A percentile compares a stretch with the other conserved stretches of the same genome.
These are phyloP conservation scores for Babylonia areolata DNA, from an alignment of 1,140 invertebrate genomes.

Conservation along the genomic window DNA sequence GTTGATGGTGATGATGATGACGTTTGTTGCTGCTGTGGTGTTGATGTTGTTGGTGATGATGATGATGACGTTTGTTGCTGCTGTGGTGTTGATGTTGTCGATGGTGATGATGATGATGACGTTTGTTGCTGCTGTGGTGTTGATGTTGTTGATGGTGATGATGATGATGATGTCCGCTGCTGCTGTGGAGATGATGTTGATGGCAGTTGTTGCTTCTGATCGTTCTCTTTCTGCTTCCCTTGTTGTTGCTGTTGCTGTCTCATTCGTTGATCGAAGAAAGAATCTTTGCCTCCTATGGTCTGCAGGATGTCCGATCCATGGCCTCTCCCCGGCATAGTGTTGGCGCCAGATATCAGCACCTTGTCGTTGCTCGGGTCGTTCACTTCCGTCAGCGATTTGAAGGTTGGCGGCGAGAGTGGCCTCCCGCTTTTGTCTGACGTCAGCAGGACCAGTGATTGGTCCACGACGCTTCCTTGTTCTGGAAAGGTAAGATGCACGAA, in stretches of 20 bases:
- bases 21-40: not conserved
- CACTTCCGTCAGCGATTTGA: not conserved
- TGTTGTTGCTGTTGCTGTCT: not conserved
- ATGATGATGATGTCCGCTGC: not conserved
- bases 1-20: not conserved
- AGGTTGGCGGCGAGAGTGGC: conserved; percentile 9
- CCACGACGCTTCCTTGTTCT: not conserved
- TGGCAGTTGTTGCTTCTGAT: not conserved
- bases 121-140: not conserved
- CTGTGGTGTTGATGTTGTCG: not conserved
- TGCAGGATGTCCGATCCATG: not conserved
- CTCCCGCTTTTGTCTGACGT: conserved; percentile 3
- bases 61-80: not conserved
- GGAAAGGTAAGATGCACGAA: not conserved
- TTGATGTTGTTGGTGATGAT: not conserved
- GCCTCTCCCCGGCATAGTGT: not conserved
- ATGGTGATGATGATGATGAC: not conserved
- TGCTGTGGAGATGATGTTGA: not conserved
- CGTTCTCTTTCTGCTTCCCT: not conserved
- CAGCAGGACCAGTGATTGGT: not conserved
- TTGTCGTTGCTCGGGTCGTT: not conserved
- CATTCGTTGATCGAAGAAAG: not conserved
- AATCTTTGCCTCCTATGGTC: not conserved
- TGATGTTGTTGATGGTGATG: not conserved
- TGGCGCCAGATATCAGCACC: conserved; percentile 3